Evolutionary conservation across 2,797 vertebrate genomes (phyloP).

Genomic region (Ceryle rudis): DNA sequence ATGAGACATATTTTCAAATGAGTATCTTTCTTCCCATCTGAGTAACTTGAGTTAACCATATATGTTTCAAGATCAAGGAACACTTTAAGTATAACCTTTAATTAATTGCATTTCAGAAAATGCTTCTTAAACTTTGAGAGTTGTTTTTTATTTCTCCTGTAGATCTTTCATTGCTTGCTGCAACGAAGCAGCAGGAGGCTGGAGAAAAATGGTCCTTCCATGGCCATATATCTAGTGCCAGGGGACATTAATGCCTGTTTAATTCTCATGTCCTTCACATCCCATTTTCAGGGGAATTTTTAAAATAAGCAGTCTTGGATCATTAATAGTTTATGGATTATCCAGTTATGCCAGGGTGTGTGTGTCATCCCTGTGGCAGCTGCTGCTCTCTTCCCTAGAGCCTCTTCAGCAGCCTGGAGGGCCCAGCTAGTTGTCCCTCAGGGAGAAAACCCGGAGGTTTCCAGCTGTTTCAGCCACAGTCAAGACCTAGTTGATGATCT

Average conservation of each 20-base stretch:
- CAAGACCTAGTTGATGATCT: not conserved
- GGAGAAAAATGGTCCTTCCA: not conserved
- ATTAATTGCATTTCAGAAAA: not conserved
- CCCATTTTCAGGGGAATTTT: not conserved
- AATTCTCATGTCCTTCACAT: not conserved
- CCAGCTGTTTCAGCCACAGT: not conserved
- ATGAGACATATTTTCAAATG: not conserved
- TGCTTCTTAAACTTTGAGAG: not conserved
- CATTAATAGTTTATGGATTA: not conserved
- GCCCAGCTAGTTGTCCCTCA: not conserved
- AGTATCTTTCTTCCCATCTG: not conserved
- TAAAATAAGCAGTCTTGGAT: not conserved
- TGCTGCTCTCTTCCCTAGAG: not conserved
- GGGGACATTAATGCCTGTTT: not conserved
- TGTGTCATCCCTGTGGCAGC: not conserved
- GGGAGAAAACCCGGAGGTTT: not conserved
- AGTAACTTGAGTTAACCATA: not conserved
- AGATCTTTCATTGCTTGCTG: not conserved
- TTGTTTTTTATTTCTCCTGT: not conserved
- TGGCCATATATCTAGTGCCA: not conserved
- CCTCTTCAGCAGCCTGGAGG: not conserved
- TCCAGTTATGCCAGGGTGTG: not conserved
- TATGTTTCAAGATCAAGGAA: not conserved
- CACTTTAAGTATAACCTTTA: not conserved
- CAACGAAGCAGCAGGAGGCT: not conserved